Conservation (phyloP, 2,113 vertebrate species). For the Heliornis fulica region DNA sequence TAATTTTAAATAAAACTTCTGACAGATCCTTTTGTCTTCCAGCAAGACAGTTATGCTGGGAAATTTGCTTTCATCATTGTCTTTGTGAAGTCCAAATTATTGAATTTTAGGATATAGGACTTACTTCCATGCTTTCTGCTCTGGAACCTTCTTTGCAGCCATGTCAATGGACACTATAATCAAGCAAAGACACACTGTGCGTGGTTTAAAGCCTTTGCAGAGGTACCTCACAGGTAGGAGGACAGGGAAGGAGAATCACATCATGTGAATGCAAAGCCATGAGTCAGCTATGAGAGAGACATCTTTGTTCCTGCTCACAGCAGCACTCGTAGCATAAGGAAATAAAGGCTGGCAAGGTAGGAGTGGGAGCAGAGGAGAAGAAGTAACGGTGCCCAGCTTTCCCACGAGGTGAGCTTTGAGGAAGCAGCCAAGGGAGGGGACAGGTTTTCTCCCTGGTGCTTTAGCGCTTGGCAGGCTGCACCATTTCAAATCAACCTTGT, state of each 20-base stretch:
- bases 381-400: background rate
- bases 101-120: background rate
- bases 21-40: background rate
- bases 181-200: background rate
- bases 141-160: background rate
- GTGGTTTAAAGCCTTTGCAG: background rate
- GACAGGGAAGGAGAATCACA: background rate
- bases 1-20: background rate
- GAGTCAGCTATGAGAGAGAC: accelerated
- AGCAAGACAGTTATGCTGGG: background rate
- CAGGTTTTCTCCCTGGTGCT: background rate
- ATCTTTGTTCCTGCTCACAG: background rate
- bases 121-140: background rate
- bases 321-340: background rate
- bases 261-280: background rate
- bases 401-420: background rate
- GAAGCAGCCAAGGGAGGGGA: background rate
- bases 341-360: background rate
- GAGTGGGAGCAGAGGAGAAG: background rate
- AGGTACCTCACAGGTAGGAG: background rate
- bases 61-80: background rate
- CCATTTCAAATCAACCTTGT: background rate
- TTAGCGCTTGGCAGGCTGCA: accelerated
- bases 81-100: background rate
- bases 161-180: background rate